phyloP scores from a whole-genome alignment of 2,888 invertebrate species.

The Drosophila antonietae region DNA sequence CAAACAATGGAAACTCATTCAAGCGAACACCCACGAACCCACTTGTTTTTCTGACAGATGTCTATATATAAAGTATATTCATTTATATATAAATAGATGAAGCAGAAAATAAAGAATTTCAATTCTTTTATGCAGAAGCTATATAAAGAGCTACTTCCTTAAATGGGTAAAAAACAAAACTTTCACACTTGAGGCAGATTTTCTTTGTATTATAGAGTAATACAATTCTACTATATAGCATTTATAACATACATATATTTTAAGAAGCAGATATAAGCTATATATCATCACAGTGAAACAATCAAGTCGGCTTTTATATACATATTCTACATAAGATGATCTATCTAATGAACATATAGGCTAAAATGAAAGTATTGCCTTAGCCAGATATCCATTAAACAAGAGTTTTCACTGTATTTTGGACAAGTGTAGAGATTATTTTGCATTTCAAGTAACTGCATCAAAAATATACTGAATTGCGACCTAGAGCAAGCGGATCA shows the following conservation, averaged over 20 bases:
- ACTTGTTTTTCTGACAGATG: background rate
- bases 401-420: background rate
- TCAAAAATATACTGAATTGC: background rate
- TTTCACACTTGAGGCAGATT: background rate
- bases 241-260: background rate
- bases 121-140: background rate
- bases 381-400: no score
- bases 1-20: background rate
- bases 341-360: background rate
- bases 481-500: background rate
- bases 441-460: background rate
- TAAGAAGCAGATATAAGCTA: background rate
- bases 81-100: background rate
- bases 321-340: background rate
- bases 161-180: background rate
- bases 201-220: background rate
- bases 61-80: background rate
- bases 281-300: background rate
- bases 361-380: no score
- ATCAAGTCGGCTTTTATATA: background rate
- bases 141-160: background rate
- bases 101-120: background rate
- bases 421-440: background rate
- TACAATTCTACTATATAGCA: background rate
- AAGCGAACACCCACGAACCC: slow-evolving; percentile 1